These are phyloP conservation scores for Synergus laeviventris DNA, from an alignment of 2,888 invertebrate species.

Conservation along the genomic window DNA sequence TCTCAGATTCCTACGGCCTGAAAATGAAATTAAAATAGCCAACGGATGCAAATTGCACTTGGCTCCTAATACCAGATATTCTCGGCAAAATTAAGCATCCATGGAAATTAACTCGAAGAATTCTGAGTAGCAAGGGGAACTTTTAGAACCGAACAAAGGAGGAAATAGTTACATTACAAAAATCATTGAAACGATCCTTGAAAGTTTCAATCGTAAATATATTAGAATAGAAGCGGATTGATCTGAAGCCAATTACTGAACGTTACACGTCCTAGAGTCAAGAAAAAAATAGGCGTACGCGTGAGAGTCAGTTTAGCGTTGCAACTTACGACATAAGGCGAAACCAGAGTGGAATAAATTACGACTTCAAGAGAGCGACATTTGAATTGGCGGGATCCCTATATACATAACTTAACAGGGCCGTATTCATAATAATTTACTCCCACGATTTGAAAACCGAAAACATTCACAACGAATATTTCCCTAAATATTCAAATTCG, in stretches of 20 bases:
- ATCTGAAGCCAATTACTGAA: conserved; percentile 16
- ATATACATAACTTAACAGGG: conserved; percentile 9
- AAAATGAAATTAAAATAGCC: conserved; percentile 38
- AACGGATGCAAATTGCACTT: conserved; percentile 39
- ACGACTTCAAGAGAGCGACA: conserved; percentile 44
- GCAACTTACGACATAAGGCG: conserved; percentile 16
- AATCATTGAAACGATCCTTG: background rate
- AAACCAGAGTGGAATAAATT: conserved; percentile 48
- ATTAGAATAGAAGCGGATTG: background rate
- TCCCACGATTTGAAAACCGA: background rate
- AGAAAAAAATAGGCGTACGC: background rate
- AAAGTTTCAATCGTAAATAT: background rate
- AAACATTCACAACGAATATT: background rate
- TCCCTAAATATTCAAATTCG: conserved; percentile 13
- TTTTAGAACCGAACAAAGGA: background rate
- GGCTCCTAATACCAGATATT: conserved; percentile 26
- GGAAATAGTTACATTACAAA: background rate
- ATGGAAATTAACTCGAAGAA: background rate
- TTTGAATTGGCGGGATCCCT: conserved; percentile 14
- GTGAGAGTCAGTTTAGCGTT: conserved; percentile 7
- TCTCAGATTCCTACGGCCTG: conserved; percentile 37
- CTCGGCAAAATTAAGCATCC: conserved; percentile 12
- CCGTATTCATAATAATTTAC: background rate
- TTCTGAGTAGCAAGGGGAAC: background rate
- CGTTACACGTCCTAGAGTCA: conserved; percentile 11